Base-by-base conservation (phyloP, 2,888 invertebrate genomes). In the Ormyrus pomaceus region DNA sequence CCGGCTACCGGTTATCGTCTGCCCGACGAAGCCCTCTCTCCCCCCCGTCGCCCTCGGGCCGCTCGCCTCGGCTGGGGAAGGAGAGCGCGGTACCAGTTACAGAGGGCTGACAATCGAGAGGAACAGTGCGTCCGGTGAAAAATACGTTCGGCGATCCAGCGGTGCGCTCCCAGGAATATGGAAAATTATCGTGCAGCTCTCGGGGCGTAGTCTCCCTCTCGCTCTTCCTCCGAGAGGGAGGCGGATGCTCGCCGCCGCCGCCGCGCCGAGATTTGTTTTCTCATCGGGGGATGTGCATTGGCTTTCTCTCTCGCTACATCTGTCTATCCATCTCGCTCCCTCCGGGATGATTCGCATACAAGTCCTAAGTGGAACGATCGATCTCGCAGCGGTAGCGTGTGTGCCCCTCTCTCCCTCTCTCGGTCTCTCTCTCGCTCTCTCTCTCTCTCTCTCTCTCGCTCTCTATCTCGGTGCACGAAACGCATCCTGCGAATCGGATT, bases 101-200 rank as follows among this genome's bases (percentile, higher is more conserved):
- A 53, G 53, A 6, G 9, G 53, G 10, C 8, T 53, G 53, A 5
- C 8, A 9, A 6, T 53, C 53, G 9, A 53, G 8, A 10, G 8
- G 53, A 10, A 53, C 11, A 5, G 11, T 53, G 9, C 2, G 34
- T 34, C 53, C 8, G 11, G 53, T 2, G 11, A 8, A 53, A 53
- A 5, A 53, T 6, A 53, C 11, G 11, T 45, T 45, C 34, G n/a
- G 45, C 3, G 70, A 70, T 70, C 59, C 50, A 13, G 11, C 56
- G 58, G 46, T 46, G 59, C 59, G 51, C 34, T 48, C 11, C 34
- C 9, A 46, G 56, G 68, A 85, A 81, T 65, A 80, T 80, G 83
- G 84, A 84, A 83, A 84, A 85, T 85, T 83, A 80, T 65, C 70
- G 81, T 56, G 78, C 51, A 62, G 79, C 81, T 75, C 82, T n/a